Evolutionary conservation across 2,113 vertebrate genomes (phyloP).

Genomic region (Tetrao urogallus): DNA sequence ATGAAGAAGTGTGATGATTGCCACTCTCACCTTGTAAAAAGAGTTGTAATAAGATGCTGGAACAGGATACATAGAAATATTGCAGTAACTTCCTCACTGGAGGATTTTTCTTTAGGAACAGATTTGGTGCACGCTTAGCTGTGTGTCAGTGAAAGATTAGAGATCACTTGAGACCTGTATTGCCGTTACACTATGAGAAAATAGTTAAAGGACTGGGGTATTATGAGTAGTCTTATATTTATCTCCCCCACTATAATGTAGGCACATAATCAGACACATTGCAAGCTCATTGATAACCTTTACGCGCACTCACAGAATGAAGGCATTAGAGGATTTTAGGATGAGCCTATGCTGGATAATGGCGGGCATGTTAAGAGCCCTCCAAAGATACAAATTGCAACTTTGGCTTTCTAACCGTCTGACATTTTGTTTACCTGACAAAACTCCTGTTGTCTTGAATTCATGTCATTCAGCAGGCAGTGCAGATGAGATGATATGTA

Average conservation of each 20-base stretch:
- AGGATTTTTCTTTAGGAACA: not conserved
- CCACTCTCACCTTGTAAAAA: not conserved
- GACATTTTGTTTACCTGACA: not conserved
- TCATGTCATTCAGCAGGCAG: not conserved
- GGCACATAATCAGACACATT: not conserved
- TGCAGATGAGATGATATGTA: not conserved
- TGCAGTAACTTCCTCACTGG: not conserved
- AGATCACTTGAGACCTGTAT: not conserved
- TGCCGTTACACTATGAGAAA: not conserved
- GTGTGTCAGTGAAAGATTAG: not conserved
- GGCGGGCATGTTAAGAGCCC: not conserved
- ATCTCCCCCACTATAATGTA: not conserved
- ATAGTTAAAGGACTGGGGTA: not conserved
- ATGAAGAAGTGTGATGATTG: not conserved
- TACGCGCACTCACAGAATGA: accelerated
- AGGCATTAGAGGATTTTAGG: not conserved
- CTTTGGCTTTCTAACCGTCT: not conserved
- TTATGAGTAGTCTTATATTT: not conserved
- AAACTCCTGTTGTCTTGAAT: not conserved
- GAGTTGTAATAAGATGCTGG: not conserved
- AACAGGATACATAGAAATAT: not conserved
- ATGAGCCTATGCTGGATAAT: not conserved
- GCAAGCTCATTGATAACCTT: not conserved
- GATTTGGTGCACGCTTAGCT: not conserved
- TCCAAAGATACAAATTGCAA: not conserved